phyloP scores from a whole-genome alignment of 2,797 vertebrate species.

The Pseudochirops cupreus region DNA sequence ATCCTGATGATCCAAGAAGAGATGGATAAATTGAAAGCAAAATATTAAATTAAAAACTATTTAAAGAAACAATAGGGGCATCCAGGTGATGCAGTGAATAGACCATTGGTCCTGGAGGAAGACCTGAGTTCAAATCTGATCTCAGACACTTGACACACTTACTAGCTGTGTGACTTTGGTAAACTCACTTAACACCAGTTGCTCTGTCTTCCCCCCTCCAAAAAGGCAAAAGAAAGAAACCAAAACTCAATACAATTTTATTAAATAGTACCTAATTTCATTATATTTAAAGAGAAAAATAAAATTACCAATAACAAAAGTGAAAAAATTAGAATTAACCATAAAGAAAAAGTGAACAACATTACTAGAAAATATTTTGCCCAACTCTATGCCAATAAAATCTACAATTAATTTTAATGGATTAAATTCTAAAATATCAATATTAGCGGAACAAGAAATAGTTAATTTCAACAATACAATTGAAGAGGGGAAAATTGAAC shows the following conservation, averaged over 20 bases:
- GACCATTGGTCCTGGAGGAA: not conserved
- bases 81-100: too few relatives aligned
- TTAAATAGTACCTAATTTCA: not conserved
- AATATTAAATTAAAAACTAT: not conserved
- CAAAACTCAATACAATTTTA: not conserved
- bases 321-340: not conserved
- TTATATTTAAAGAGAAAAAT: not conserved
- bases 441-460: not conserved
- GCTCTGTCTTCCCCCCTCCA: too few relatives aligned
- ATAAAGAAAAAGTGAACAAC: not conserved
- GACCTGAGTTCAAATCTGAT: not conserved
- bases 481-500: not conserved
- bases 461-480: not conserved
- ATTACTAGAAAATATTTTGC: not conserved
- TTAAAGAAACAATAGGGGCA: not conserved
- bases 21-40: not conserved
- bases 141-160: not conserved
- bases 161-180: not conserved
- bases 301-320: not conserved
- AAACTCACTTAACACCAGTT: not conserved
- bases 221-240: too few relatives aligned
- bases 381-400: not conserved
- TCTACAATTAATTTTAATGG: not conserved
- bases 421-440: not conserved
- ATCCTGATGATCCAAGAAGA: not conserved